Conservation (phyloP, 2,113 vertebrate genomes). For the Cavia aperea region DNA sequence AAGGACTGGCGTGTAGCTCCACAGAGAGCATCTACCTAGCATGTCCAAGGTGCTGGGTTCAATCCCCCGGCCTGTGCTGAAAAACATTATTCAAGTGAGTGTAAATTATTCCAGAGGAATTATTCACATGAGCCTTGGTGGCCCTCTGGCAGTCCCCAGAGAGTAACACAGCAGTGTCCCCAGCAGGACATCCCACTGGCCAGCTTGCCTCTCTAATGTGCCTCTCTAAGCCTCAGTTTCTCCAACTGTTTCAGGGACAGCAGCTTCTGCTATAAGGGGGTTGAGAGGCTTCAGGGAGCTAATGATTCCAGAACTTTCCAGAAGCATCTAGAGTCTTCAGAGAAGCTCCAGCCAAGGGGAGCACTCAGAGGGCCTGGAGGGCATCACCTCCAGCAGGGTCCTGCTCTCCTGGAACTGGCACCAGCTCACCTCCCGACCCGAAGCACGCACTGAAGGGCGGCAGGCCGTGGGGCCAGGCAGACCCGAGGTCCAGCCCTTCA, state of each 20-base stretch:
- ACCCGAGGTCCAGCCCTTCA: neutral
- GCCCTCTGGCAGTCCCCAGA: neutral
- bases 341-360: neutral
- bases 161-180: neutral
- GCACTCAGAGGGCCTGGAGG: neutral
- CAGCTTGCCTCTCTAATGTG: neutral
- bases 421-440: neutral
- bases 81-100: neutral
- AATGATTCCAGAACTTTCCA: neutral
- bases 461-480: neutral
- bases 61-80: neutral
- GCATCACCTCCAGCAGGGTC: neutral
- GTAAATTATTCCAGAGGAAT: neutral
- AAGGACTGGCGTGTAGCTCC: neutral
- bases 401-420: neutral
- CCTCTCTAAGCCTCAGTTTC: neutral
- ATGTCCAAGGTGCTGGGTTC: neutral
- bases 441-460: neutral
- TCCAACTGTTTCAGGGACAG: neutral
- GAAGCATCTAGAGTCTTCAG: conserved; percentile 16
- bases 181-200: neutral
- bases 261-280: neutral
- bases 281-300: neutral
- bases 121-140: neutral
- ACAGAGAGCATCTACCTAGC: neutral